Base-by-base conservation (phyloP, 1,140 invertebrate genomes). In the Lethocerus indicus region DNA sequence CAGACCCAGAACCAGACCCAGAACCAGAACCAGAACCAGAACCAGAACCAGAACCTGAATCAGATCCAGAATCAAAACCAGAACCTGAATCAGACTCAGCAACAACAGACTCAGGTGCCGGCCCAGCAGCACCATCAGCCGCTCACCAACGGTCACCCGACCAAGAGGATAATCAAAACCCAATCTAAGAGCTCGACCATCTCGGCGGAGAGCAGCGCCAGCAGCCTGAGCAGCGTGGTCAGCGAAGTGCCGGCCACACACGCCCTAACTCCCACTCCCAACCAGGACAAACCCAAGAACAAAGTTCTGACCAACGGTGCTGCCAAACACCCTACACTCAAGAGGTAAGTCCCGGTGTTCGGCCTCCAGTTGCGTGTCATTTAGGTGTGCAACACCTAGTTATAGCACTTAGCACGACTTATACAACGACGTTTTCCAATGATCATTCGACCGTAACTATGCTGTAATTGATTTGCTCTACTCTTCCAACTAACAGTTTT, bases 311-410 rank as follows among this genome's bases (percentile, higher is more conserved):
- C n/a, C 42, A 62, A 62, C 47, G 55, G 55, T 52, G 67, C 65
- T 9, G 64, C 67, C 29, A 72, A 72, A 57, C 66, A 71, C 49
- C 64, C 67, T 25, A 69, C 63, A 55, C 66, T 73, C 50, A 73
- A 73, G 56, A 69, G 71, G 71, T 72, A 55, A 58, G 56, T 25
- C 7, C 6, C 25, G 21, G 16, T 32, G n/a, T 32, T 32, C 29
- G n/a, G n/a, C n/a, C n/a, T n/a, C n/a, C n/a, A n/a, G n/a, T n/a
- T n/a, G n/a, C n/a, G n/a, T n/a, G n/a, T n/a, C n/a, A n/a, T n/a
- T n/a, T n/a, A n/a, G n/a, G n/a, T n/a, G n/a, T n/a, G n/a, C n/a
- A n/a, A n/a, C n/a, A n/a, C n/a, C n/a, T n/a, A n/a, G n/a, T n/a
- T n/a, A n/a, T n/a, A n/a, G n/a, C n/a, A n/a, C n/a, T n/a, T n/a